Conservation (phyloP, 2,888 invertebrate genomes). For the Dendrolimus houi region DNA sequence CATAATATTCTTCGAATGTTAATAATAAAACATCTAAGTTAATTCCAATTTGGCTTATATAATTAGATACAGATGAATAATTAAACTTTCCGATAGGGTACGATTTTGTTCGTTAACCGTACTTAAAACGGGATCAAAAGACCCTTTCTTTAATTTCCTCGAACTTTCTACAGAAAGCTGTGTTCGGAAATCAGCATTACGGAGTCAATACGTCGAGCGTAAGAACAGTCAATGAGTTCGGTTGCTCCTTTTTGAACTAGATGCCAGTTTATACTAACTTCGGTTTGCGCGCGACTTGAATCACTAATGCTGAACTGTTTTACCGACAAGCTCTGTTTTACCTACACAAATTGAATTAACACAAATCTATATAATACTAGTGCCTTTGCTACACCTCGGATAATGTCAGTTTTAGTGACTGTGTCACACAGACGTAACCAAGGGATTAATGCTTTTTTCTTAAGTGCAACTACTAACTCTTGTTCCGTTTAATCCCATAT, state of each 20-base stretch:
- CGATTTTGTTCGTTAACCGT: neutral
- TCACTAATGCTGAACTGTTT: neutral
- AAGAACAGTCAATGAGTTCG: constrained; percentile 59
- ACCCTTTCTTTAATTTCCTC: neutral
- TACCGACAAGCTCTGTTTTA: no score
- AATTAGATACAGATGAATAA: neutral
- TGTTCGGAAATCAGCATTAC: constrained; percentile 71
- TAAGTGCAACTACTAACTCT: no score
- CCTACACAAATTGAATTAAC: no score
- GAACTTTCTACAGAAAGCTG: constrained; percentile 26
- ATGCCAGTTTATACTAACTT: neutral
- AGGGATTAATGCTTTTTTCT: no score
- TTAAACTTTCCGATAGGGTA: neutral
- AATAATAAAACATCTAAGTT: no score
- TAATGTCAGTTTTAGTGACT: no score
- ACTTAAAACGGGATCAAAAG: neutral
- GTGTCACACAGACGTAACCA: no score
- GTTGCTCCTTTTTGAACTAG: neutral
- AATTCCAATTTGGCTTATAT: neutral
- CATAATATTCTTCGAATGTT: no score
- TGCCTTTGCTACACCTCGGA: no score
- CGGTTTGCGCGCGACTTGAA: neutral
- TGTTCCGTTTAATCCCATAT: no score
- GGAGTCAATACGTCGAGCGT: constrained; percentile 60
- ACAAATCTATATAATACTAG: no score